Evolutionary conservation across 2,888 invertebrate genomes (phyloP), one percentile per base, ranked within the genome.

Genomic region (Emmelina monodactyla): DNA sequence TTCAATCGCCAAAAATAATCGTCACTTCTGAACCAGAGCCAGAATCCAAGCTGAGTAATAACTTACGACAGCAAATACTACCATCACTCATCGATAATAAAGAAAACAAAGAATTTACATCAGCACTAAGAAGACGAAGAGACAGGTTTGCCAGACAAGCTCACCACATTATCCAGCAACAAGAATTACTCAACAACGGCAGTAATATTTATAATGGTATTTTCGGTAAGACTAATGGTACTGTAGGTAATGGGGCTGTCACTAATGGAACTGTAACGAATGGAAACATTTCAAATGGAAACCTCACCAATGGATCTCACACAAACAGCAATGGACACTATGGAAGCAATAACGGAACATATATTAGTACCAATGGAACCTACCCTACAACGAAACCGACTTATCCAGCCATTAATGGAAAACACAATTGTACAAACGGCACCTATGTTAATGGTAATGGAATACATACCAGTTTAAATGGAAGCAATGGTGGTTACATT

Each of bases 91-190:
- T 60, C 40, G 70, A 73, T 25, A 64, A 62, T 35, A 73, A 70
- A 39, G 76, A 78, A 31, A 70, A 63, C 53, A 89, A 87, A 54
- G 93, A 92, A 49, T 86, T 93, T 16, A 92, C 88, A 16, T 89
- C 93, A 30, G 91, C 90, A 34, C 75, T 94, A 42, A 83, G 89
- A 51, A 83, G 92, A 50, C 82, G 94, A 40, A 82, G 92, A 41
- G 92, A 93, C 56, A 83, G 94, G 43, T 92, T 88, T 31, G 92
- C 92, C 49, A 83, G 94, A 41, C 93, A 94, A 58, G 86, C 91
- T 36, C 90, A 89, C 56, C 91, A 92, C 55, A 88, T 92, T 52
- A 85, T 87, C 53, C 92, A 93, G 52, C 93, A 90, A 58, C 85
- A 90, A 58, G 91, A 91, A 68, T 53, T 78, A 41, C 47, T 75